phyloP scores from a whole-genome alignment of 2,888 invertebrate species.

The Scaptomyza reducta region DNA sequence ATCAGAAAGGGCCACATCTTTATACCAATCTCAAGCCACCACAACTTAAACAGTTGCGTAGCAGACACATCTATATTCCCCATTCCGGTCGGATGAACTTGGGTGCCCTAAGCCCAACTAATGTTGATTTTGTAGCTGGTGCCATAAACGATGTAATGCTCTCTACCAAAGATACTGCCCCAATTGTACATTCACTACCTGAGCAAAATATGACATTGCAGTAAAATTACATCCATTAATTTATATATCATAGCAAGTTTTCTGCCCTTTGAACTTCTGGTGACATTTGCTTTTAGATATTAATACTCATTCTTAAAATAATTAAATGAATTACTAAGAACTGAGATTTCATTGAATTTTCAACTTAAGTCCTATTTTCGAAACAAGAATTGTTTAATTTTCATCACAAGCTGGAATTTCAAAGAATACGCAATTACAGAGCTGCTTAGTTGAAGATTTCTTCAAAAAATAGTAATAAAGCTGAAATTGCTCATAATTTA shows the following conservation, averaged over 20 bases:
- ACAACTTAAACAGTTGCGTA: constrained; percentile 33
- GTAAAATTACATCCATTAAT: not conserved
- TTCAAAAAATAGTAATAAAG: not conserved
- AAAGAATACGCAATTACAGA: not conserved
- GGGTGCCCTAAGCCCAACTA: constrained; percentile 20
- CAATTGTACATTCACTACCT: not conserved
- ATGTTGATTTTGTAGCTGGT: constrained; percentile 41
- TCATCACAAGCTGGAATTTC: not conserved
- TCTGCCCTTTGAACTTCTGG: too few relatives aligned
- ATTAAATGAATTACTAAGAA: not conserved
- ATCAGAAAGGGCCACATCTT: constrained; percentile 37
- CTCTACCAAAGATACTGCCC: not conserved
- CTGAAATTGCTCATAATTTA: not conserved
- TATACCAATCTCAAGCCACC: constrained; percentile 23
- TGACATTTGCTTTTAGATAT: too few relatives aligned
- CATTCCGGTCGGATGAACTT: constrained; percentile 51
- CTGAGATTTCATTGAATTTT: not conserved
- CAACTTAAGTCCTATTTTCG: not conserved
- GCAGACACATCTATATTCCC: constrained; percentile 47
- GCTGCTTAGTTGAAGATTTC: not conserved
- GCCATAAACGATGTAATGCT: constrained; percentile 43
- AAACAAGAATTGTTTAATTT: not conserved
- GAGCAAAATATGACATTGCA: not conserved
- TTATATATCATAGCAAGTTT: too few relatives aligned
- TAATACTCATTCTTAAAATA: too few relatives aligned